Conservation (phyloP, 2,888 invertebrate genomes). For the Monopis laevigella region DNA sequence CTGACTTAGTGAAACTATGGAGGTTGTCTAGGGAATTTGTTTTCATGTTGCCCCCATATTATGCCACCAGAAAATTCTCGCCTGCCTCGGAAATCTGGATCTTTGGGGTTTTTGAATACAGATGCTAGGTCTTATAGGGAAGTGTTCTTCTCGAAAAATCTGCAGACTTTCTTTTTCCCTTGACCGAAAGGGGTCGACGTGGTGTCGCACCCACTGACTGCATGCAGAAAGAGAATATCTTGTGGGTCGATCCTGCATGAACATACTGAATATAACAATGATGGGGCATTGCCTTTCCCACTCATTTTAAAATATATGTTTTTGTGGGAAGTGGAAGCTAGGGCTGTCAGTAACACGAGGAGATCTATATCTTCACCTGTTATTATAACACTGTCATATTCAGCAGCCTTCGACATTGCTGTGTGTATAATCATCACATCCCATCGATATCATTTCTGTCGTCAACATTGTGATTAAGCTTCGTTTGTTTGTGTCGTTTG, state of each 20-base stretch:
- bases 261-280: background rate
- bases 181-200: background rate
- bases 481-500: conserved; percentile 15
- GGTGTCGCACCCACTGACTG: no score
- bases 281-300: background rate
- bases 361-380: background rate
- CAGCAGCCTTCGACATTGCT: background rate
- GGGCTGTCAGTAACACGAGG: background rate
- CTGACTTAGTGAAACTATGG: background rate
- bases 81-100: background rate
- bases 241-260: background rate
- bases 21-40: conserved; percentile 3
- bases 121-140: background rate
- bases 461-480: conserved; percentile 15
- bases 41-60: background rate
- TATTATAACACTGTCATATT: background rate
- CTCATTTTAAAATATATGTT: background rate
- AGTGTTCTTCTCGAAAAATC: conserved; percentile 2
- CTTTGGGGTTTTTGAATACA: background rate
- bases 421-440: background rate
- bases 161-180: no score
- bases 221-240: background rate
- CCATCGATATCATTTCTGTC: no score
- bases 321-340: background rate
- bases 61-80: conserved; percentile 2